Conservation (phyloP, 1,140 invertebrate genomes). For the Euglossa dilemma region DNA sequence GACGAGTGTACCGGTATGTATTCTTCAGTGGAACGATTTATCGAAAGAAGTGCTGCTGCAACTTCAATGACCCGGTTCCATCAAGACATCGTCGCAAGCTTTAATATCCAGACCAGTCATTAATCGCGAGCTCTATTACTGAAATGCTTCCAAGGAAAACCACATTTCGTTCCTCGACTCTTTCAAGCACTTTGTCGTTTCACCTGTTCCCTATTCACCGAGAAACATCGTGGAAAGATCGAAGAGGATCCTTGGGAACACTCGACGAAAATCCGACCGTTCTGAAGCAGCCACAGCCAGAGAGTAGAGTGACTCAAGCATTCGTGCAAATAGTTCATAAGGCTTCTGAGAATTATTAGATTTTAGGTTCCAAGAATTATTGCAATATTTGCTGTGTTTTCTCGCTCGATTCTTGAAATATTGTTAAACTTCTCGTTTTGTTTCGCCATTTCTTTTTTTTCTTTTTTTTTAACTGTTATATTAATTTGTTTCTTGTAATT, state of each 20-base stretch:
- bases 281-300: background rate
- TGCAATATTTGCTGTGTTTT: too few relatives aligned
- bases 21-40: background rate
- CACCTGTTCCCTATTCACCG: background rate
- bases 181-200: background rate
- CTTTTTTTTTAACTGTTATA: too few relatives aligned
- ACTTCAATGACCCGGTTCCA: background rate
- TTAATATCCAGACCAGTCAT: constrained; percentile 3
- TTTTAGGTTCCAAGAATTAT: too few relatives aligned
- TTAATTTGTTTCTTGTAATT: too few relatives aligned
- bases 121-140: background rate
- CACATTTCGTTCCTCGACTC: background rate
- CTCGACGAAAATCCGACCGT: background rate
- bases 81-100: background rate
- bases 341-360: too few relatives aligned
- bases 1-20: background rate
- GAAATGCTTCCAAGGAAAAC: background rate
- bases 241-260: background rate
- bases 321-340: too few relatives aligned
- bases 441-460: too few relatives aligned
- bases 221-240: too few relatives aligned
- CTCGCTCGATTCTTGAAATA: too few relatives aligned
- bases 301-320: too few relatives aligned
- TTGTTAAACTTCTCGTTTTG: too few relatives aligned
- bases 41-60: background rate